A percentile compares a stretch with the other conserved stretches of the same genome.
phyloP scores from a whole-genome alignment of 2,113 vertebrate species.

The Paraplagusia blochii region DNA sequence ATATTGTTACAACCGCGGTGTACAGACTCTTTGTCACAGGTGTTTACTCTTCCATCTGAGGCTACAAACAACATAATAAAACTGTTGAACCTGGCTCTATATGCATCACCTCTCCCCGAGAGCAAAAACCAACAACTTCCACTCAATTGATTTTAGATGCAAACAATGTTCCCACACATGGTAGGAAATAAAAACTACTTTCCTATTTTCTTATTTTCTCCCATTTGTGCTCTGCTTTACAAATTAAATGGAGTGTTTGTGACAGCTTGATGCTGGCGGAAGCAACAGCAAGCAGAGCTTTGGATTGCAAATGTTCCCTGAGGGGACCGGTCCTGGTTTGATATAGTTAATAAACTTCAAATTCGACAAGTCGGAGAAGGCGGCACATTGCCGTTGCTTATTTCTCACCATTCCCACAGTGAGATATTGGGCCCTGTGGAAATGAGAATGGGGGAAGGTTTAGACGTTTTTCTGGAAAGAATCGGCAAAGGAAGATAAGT shows the following conservation, averaged over 20 bases:
- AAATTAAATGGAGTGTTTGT: conserved; percentile 74
- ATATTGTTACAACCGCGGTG: conserved; percentile 15
- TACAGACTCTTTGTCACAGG: conserved; percentile 20
- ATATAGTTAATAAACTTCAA: conserved; percentile 76
- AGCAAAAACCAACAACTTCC: conserved; percentile 53
- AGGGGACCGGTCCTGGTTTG: conserved; percentile 66
- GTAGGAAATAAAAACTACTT: conserved; percentile 65
- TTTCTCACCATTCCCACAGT: conserved; percentile 46
- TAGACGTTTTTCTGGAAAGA: conserved; percentile 46
- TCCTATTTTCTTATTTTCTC: conserved; percentile 58
- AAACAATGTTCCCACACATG: conserved; percentile 52
- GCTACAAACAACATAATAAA: conserved; percentile 21
- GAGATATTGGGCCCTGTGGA: conserved; percentile 52
- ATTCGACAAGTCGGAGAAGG: conserved; percentile 65
- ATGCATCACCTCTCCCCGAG: conserved; percentile 32
- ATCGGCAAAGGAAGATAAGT: conserved; percentile 28
- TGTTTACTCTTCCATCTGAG: conserved; percentile 5
- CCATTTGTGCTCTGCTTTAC: conserved; percentile 62
- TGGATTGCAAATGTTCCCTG: conserved; percentile 74
- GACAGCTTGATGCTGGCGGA: conserved; percentile 69
- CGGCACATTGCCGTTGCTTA: conserved; percentile 45
- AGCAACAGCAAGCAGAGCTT: conserved; percentile 67
- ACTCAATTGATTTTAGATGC: conserved; percentile 61
- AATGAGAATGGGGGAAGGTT: conserved; percentile 57
- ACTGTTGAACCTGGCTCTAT: conserved; percentile 20